These are phyloP conservation scores for Chrysomela aeneicollis DNA, from an alignment of 2,888 invertebrate genomes.

Conservation along the genomic window DNA sequence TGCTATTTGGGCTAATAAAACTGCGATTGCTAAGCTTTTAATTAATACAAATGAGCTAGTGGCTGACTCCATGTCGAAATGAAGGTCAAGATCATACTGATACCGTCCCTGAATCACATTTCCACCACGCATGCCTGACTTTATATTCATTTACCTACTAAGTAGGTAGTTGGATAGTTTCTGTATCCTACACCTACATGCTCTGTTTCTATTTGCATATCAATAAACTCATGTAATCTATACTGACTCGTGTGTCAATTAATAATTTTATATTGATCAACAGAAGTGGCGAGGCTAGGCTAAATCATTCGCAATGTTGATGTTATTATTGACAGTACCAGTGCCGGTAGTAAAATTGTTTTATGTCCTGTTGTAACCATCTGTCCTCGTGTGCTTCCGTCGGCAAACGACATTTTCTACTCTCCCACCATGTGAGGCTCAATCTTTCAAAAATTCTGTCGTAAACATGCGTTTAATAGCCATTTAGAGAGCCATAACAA, in stretches of 20 bases:
- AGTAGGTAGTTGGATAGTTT: too few relatives aligned
- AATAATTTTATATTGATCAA: background rate
- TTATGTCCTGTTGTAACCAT: constrained; percentile 35
- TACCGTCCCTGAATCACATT: too few relatives aligned
- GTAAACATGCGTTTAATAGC: constrained; percentile 59
- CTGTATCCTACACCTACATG: too few relatives aligned
- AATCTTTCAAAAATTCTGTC: constrained; percentile 51
- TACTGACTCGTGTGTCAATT: too few relatives aligned
- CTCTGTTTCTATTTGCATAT: too few relatives aligned
- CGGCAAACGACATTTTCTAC: constrained; percentile 14
- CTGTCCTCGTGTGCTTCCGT: constrained; percentile 1
- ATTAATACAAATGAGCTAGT: too few relatives aligned
- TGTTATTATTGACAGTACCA: constrained; percentile 29
- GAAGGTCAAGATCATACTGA: too few relatives aligned
- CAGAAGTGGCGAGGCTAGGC: background rate
- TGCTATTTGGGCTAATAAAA: background rate
- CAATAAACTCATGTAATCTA: too few relatives aligned
- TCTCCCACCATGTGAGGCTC: constrained; percentile 11
- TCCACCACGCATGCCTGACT: too few relatives aligned
- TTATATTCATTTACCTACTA: too few relatives aligned
- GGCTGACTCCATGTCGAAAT: too few relatives aligned
- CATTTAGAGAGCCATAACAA: constrained; percentile 59
- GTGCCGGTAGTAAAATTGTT: constrained; percentile 43
- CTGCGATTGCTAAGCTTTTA: background rate
- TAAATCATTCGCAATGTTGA: background rate